phyloP scores from a whole-genome alignment of 1,140 invertebrate genomes.

The Notospermus geniculatus region DNA sequence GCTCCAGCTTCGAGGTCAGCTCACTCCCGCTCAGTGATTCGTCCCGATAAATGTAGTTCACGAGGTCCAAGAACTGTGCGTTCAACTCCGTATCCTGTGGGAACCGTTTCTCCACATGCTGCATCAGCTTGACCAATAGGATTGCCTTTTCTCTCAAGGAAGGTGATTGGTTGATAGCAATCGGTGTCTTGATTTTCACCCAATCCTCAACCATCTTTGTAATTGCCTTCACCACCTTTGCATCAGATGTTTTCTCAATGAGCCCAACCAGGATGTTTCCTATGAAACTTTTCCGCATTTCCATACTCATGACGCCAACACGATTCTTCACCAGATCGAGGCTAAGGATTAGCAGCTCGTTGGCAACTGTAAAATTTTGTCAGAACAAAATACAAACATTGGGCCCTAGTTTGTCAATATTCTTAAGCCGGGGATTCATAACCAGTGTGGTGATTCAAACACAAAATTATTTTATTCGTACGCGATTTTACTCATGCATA shows the following conservation, averaged over 20 bases:
- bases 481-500: no score
- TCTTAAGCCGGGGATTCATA: no score
- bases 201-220: conserved; percentile 65
- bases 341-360: conserved; percentile 79
- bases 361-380: conserved; percentile 57
- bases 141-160: conserved; percentile 90
- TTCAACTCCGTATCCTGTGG: conserved; percentile 81
- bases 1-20: conserved; percentile 87
- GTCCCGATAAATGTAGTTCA: conserved; percentile 91
- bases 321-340: conserved; percentile 92
- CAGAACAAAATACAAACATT: no score
- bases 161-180: conserved; percentile 76
- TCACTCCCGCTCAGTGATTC: conserved; percentile 84
- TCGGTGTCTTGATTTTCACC: conserved; percentile 63
- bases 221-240: conserved; percentile 91
- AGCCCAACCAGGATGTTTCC: conserved; percentile 85
- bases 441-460: no score
- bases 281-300: conserved; percentile 95
- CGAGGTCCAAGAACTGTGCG: conserved; percentile 87
- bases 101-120: conserved; percentile 90
- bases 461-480: no score
- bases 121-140: conserved; percentile 88
- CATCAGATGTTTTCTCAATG: conserved; percentile 90
- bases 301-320: conserved; percentile 88
- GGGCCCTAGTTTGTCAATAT: no score